Conservation (phyloP, 2,113 vertebrate species). For the Mungos mungo region DNA sequence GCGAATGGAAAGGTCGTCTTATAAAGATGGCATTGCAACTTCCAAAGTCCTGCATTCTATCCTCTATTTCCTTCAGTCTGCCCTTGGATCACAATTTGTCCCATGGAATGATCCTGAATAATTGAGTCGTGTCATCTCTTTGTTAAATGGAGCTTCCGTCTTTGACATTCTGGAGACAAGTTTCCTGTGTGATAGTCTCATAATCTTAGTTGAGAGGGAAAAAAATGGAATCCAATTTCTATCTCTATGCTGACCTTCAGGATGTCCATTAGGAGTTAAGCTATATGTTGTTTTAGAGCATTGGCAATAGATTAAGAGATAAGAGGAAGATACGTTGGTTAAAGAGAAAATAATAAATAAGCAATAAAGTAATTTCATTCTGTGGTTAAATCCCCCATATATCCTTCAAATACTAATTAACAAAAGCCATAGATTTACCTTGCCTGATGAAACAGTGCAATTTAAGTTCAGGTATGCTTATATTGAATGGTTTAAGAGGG, state of each 20-base stretch:
- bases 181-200: background rate
- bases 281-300: background rate
- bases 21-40: background rate
- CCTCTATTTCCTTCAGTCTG: background rate
- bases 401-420: slow-evolving; percentile 52
- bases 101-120: background rate
- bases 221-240: background rate
- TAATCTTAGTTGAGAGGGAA: background rate
- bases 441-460: slow-evolving; percentile 47
- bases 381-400: background rate
- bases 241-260: background rate
- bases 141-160: background rate
- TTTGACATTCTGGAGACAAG: background rate
- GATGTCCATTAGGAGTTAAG: slow-evolving; percentile 8
- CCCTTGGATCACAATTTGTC: background rate
- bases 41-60: background rate
- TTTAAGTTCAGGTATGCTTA: slow-evolving; percentile 15
- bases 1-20: background rate
- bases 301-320: slow-evolving; percentile 18
- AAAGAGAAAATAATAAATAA: slow-evolving; percentile 30
- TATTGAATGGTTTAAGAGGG: background rate
- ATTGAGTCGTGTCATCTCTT: background rate
- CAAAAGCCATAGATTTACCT: slow-evolving; percentile 17
- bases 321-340: background rate
- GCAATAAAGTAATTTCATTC: slow-evolving; percentile 37